Base-by-base conservation (phyloP, 2,797 vertebrate species). In the Arctocebus calabarensis region DNA sequence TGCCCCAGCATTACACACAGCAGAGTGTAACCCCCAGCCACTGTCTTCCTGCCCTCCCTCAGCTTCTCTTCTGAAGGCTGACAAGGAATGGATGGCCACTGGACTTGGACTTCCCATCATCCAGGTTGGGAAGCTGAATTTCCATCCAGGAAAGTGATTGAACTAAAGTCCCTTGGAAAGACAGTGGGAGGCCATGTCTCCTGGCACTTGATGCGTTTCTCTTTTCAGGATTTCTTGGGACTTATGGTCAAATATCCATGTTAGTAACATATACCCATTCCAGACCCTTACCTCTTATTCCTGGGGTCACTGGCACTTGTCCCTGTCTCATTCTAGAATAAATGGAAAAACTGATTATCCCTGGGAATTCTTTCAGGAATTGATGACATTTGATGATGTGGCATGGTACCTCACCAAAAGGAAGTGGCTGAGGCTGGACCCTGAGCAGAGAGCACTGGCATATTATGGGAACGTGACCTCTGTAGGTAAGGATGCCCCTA, bases 351-450 rank as follows among this genome's bases (percentile, higher is more conserved):
- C 82, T 85, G 68, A 84, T 82, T 86, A 23, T 93, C 59, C 73
- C 25, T 96, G 86, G 92, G 37, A 90, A 95, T 94, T 97, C 81
- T 97, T 97, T 89, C 94, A 97, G 97, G 92, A 71, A 82, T 82
- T 70, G 40, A 77, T 95, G 73, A 89, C 90, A 12, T 87, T 77
- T 93, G 90, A 73, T 3, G 14, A 86, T 8, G 61, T 92, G 64
- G 62, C 43, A 2, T 83, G 68, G 70, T 77, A 85, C 82, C 64
- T 96, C 48, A 91, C 77, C 79, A 74, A 84, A 88, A 91, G 57
- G 48, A 84, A 96, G 87, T 85, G 84, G 74, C 25, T 88, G 92
- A 81, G 71, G 55, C 75, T 73, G 45, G 89, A 57, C 29, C 59
- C 78, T 7, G 82, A 94, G 64, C 92, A 93, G 90, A 96, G 68